Evolutionary conservation across 1,140 invertebrate genomes (phyloP), one percentile per base, ranked within the genome.

Genomic region (Magallana angulata): DNA sequence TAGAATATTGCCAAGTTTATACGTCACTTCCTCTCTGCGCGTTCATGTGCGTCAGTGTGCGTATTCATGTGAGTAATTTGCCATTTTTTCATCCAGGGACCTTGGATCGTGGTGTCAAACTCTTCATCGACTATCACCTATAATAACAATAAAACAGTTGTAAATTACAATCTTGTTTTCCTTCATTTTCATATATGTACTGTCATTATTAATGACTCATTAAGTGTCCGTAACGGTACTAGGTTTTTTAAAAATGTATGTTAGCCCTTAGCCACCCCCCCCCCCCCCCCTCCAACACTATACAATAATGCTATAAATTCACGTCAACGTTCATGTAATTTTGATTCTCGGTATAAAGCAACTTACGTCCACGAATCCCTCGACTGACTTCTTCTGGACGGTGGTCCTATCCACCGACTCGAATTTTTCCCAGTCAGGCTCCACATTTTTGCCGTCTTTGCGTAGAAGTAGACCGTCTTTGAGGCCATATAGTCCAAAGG

Each of bases 21-120:
- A 48, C 36, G 36, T 76, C 68, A 76, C 24, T 76, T 76, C 68
- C 68, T 76, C 68, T 76, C 68, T 36, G 68, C 68, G 12, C 68
- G 68, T 1, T 76, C 68, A 18, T 89, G 90, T 85, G 84, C 89
- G 3, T 89, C 90, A 5, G 92, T 92, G 85, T 94, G 93, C 68
- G 84, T 36, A 86, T 93, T 94, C 60, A 88, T 89, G 85, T 94
- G 90, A 8, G 91, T 89, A n/a, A 94, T 91, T 58, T 93, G 89
- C 93, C 93, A 94, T 85, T 91, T 91, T 71, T 87, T 89, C 91
- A 94, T 94, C 93, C 93, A 94, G 4, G 93, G 93, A 7, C 93
- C 93, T 18, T 92, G 87, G 6, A 94, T 91, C 9, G 90, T 93
- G 57, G 92, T 93, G 82, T 93, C 92, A 87, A 93, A 92, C 59